Evolutionary conservation across 2,888 invertebrate genomes (phyloP).

Genomic region (Lochmaea crataegi): DNA sequence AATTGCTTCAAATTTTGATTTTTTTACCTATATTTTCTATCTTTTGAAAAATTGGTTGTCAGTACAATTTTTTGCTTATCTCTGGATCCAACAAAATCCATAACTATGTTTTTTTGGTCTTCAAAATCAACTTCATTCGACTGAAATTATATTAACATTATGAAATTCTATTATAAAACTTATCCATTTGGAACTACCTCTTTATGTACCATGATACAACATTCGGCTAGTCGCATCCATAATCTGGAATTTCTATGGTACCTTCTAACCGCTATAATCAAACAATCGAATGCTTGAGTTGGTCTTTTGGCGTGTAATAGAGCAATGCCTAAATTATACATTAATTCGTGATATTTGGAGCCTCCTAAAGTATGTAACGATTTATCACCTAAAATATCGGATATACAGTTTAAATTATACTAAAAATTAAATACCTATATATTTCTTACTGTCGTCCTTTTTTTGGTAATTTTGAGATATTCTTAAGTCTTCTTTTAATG

Average conservation of each 20-base stretch:
- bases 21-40: slow-evolving; percentile 67
- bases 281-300: slow-evolving; percentile 89
- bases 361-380: slow-evolving; percentile 74
- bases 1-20: background rate
- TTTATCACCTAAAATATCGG: slow-evolving; percentile 59
- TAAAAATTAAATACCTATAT: background rate
- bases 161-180: too few species aligned
- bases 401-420: background rate
- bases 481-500: slow-evolving; percentile 77
- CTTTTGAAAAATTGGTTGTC: slow-evolving; percentile 68
- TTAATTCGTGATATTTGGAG: slow-evolving; percentile 73
- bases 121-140: slow-evolving; percentile 73
- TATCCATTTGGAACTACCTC: slow-evolving; percentile 57
- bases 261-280: slow-evolving; percentile 86
- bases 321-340: slow-evolving; percentile 87
- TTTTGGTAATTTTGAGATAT: slow-evolving; percentile 62
- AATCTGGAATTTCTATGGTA: slow-evolving; percentile 90
- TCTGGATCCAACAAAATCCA: slow-evolving; percentile 71
- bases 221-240: slow-evolving; percentile 94
- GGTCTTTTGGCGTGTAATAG: slow-evolving; percentile 85
- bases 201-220: slow-evolving; percentile 79
- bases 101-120: slow-evolving; percentile 71
- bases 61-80: slow-evolving; percentile 74
- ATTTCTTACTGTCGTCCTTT: slow-evolving; percentile 49
- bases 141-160: slow-evolving; percentile 56